These are phyloP conservation scores for Falcunculus frontatus DNA, from an alignment of 2,113 vertebrate species.

Conservation along the genomic window DNA sequence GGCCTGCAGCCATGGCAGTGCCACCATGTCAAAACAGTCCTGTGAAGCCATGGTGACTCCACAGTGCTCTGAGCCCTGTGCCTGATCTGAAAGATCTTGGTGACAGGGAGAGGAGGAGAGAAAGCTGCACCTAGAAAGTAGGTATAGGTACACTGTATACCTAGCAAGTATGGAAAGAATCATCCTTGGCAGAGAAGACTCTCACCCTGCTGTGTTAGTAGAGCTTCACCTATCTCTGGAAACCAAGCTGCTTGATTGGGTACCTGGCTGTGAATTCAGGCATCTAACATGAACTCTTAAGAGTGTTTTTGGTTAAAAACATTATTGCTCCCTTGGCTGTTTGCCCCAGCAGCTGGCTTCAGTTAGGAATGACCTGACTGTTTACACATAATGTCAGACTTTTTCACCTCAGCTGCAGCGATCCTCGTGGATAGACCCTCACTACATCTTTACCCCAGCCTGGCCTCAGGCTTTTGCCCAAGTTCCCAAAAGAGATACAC, in stretches of 20 bases:
- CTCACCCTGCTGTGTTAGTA: background rate
- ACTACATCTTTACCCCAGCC: background rate
- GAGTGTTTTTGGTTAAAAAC: background rate
- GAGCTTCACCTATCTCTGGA: background rate
- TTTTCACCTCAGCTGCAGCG: background rate
- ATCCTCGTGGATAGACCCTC: background rate
- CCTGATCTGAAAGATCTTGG: background rate
- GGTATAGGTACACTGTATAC: background rate
- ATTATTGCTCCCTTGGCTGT: background rate
- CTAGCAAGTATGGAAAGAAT: background rate
- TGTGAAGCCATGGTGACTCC: background rate
- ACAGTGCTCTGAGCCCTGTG: background rate
- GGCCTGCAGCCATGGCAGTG: background rate
- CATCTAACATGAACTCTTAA: background rate
- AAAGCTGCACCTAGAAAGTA: background rate
- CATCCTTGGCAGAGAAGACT: background rate
- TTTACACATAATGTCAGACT: background rate
- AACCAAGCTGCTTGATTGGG: background rate
- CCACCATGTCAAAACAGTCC: background rate
- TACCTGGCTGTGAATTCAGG: background rate
- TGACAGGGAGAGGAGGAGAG: background rate
- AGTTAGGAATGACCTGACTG: background rate
- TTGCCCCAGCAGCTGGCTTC: background rate
- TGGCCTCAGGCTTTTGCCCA: background rate
- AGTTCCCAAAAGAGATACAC: background rate